Evolutionary conservation across 2,888 invertebrate genomes (phyloP), one percentile per base, ranked within the genome.

Genomic region (Mythimna vitellina): DNA sequence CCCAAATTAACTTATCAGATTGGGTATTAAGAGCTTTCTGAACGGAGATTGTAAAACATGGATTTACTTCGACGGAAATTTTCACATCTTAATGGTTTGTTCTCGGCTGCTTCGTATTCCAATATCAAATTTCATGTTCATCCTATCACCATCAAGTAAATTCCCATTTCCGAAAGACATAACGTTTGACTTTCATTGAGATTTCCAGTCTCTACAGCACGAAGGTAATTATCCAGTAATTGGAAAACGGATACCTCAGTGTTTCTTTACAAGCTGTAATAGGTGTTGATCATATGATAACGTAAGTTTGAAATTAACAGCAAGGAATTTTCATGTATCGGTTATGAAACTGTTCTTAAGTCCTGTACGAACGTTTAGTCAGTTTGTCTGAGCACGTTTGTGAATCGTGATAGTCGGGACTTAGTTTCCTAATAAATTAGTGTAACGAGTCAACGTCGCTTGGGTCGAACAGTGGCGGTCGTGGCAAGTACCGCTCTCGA

Each of bases 401-500:
- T 58, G 54, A 78, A 61, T 81, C 76, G 78, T 81, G 84, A 72
- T 65, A 9, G 58, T 51, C 74, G 63, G 76, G 64, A 68, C 65
- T 70, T 74, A 60, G 76, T 70, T 63, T 72, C 53, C 56, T 74
- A 81, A 79, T 79, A 80, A 86, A 82, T 82, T 65, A 81, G 70
- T 69, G 76, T 73, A 78, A 81, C 76, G 66, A 85, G 76, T 72
- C 54, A 67, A 29, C 56, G 35, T 73, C 61, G 64, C 67, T 69
- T 56, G 65, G 77, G 67, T 70, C 72, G 78, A 86, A 86, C 78
- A 81, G 83, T 68, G 81, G 79, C 68, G 25, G 54, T 64, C 56
- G 81, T 69, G 57, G 80, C 61, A 38, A 64, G 51, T 42, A 46
- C 49, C 49, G 76, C 81, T 82, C 91, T 90, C 88, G 84, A 90